Evolutionary conservation across 2,797 vertebrate genomes (phyloP).

Genomic region (Xiphophorus birchmanni): DNA sequence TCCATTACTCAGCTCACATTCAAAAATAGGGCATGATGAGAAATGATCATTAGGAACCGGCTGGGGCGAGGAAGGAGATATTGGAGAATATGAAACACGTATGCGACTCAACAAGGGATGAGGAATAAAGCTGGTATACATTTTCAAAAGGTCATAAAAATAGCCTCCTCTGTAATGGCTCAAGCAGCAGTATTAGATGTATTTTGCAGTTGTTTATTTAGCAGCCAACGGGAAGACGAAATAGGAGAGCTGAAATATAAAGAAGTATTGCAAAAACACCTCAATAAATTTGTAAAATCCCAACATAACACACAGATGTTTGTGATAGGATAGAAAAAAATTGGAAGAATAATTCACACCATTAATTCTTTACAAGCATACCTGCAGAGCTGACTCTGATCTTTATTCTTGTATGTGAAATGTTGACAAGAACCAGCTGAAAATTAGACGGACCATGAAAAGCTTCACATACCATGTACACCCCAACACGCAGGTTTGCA

Average conservation of each 20-base stretch:
- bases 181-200: slow-evolving; percentile 3
- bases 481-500: neutral
- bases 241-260: slow-evolving; percentile 6
- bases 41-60: slow-evolving; percentile 23
- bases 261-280: neutral
- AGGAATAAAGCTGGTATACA: slow-evolving; percentile 16
- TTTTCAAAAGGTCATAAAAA: slow-evolving; percentile 40
- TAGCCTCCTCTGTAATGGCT: slow-evolving; percentile 30
- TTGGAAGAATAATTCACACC: neutral
- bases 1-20: slow-evolving; percentile 12
- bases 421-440: slow-evolving; percentile 10
- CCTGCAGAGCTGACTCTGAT: slow-evolving; percentile 11
- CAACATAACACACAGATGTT: neutral
- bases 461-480: slow-evolving; percentile 25
- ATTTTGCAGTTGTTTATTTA: neutral
- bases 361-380: neutral
- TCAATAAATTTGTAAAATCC: neutral
- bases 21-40: slow-evolving; percentile 41
- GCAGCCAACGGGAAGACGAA: neutral
- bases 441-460: slow-evolving; percentile 21
- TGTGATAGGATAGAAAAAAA: neutral
- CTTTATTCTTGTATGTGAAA: slow-evolving; percentile 2
- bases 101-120: slow-evolving; percentile 9
- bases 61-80: slow-evolving; percentile 13
- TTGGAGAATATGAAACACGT: slow-evolving; percentile 26